Base-by-base conservation (phyloP, 1,140 invertebrate species). In the Achroia grisella region DNA sequence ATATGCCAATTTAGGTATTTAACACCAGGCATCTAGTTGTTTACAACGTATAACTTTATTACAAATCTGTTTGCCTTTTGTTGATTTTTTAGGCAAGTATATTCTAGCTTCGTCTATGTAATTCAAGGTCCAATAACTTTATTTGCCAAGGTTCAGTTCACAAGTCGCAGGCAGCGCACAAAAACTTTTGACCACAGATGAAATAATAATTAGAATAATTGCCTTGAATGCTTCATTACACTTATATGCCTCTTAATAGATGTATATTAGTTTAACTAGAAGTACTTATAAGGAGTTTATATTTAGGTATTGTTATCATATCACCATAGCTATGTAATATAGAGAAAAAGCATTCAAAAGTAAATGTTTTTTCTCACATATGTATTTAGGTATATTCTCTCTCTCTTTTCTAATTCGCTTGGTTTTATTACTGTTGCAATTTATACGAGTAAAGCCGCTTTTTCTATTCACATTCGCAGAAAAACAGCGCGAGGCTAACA, bases 71-170 rank as follows among this genome's bases (percentile, higher is more conserved):
- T 17, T 17, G 11, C 35, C 54, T 55, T 47, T 23, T 49, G 15
- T 43, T 45, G 45, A 49, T 37, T 58, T 62, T 59, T 66, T 62
- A 8, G 57, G n/a, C n/a, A n/a, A 30, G 29, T 23, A 42, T 53
- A 52, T 57, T 27, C 51, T 57, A 64, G 54, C 49, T 49, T 39
- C 37, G 23, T 41, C 37, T 46, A 37, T 53, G 44, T 47, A 30
- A 49, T 60, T 74, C 65, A 69, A 74, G 67, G 65, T 65, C 41
- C 63, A 47, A 30, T 51, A 42, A 15, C 35, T 54, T 33, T 35
- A 61, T 44, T 57, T 52, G 54, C 43, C 57, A 63, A 64, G 65
- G 66, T 65, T 57, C 58, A 46, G 40, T 62, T 59, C 55, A 61
- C 53, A 46, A 62, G 58, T 50, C 52, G 59, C 41, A 59, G 44